These are phyloP conservation scores for Daboia siamensis DNA, from an alignment of 2,113 vertebrate species.

Conservation along the genomic window DNA sequence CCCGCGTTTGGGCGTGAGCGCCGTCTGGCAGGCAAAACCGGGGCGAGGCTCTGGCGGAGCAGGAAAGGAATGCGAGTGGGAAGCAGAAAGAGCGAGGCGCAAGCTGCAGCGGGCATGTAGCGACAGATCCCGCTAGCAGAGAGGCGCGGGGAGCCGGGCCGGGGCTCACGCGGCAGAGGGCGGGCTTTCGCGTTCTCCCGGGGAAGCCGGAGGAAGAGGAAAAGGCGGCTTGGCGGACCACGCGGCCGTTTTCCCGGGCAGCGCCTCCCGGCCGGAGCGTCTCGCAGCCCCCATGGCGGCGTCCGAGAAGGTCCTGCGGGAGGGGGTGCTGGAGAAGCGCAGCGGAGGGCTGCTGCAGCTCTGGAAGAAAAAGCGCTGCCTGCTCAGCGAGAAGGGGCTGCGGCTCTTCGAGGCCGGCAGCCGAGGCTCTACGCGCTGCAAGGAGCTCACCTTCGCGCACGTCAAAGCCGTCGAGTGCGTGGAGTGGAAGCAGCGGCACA, in stretches of 20 bases:
- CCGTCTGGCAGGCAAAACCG: slow-evolving; percentile 49
- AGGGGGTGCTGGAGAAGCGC: slow-evolving; percentile 90
- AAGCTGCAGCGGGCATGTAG: slow-evolving; percentile 73
- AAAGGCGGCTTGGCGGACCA: background rate
- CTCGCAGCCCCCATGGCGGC: slow-evolving; percentile 70
- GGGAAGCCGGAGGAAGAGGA: background rate
- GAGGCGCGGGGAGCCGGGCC: slow-evolving; percentile 28
- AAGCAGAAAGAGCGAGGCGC: slow-evolving; percentile 54
- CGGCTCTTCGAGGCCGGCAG: slow-evolving; percentile 72
- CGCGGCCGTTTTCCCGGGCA: background rate
- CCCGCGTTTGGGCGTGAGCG: slow-evolving; percentile 54
- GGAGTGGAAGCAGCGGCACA: slow-evolving; percentile 85
- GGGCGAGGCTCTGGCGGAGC: slow-evolving; percentile 60
- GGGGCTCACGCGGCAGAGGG: slow-evolving; percentile 28
- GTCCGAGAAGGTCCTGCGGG: slow-evolving; percentile 74
- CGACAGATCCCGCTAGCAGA: slow-evolving; percentile 72
- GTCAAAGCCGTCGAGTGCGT: slow-evolving; percentile 92
- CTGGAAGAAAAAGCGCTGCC: slow-evolving; percentile 91
- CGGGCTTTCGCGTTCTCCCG: background rate
- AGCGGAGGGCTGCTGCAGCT: slow-evolving; percentile 90
- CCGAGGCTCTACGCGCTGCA: slow-evolving; percentile 71
- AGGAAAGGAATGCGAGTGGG: slow-evolving; percentile 66
- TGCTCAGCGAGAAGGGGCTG: slow-evolving; percentile 86
- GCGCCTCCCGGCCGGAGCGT: background rate
- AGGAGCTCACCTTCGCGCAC: slow-evolving; percentile 85